Base-by-base conservation (phyloP, 2,888 invertebrate genomes). In the Heliconius cydno region DNA sequence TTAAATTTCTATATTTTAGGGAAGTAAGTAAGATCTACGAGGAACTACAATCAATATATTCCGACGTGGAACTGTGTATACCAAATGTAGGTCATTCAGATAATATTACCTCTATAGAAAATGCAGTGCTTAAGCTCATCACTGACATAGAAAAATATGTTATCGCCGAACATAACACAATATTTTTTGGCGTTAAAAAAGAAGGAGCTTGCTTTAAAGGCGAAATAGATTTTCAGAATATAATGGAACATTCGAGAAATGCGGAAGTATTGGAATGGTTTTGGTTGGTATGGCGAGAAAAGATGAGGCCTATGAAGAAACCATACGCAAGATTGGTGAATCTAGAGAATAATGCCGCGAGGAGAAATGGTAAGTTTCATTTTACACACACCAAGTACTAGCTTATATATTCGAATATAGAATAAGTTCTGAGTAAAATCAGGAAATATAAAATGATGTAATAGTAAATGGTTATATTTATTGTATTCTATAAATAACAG, bases 211-310 rank as follows among this genome's bases (percentile, higher is more conserved):
- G 97, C 87, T 91, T 96, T 63, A 92, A 92, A 80, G 96, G 96
- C 0, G 97, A 97, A 87, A 95, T 95, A 0, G 96, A 96, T 85
- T 90, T 97, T 84, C 96, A 96, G 74, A 91, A 91, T 22, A 85
- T 97, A 68, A 96, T 97, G 96, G 90, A 91, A 25, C 89, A 90
- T 76, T 92, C 94, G 1, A 92, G 87, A 73, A 91, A 93, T 41
- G 93, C 95, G 83, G 86, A 90, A 6, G 93, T 96, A 72, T 90
- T 97, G 77, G 90, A 91, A 82, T 96, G 96, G 96, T 91, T 96
- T 0, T 98, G 97, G 97, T 87, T 93, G 25, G 91, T 92, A 9
- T 98, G 97, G 97, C 93, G 97, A 82, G 93, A 96, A 82, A 95
- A 92, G 22, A 95, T 96, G 12, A 96, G 92, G 0, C 88, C 91